These are phyloP conservation scores for Antheraea mylitta DNA, from an alignment of 1,140 invertebrate species.

Conservation along the genomic window DNA sequence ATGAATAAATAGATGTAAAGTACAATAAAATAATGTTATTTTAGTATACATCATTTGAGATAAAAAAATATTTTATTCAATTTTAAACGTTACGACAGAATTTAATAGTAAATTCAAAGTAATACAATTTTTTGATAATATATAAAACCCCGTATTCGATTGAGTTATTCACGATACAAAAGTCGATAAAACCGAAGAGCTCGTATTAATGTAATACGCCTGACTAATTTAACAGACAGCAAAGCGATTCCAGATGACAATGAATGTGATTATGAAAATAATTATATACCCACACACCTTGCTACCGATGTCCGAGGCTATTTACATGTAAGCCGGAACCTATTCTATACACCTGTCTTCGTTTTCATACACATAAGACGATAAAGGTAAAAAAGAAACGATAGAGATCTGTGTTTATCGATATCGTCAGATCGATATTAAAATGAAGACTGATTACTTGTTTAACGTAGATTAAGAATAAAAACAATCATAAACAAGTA, in stretches of 20 bases:
- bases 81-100: no score
- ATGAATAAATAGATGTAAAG: no score
- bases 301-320: constrained; percentile 28
- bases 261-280: constrained; percentile 33
- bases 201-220: constrained; percentile 32
- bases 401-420: neutral
- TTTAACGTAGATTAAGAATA: no score
- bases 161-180: neutral
- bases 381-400: neutral
- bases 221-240: constrained; percentile 47
- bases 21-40: no score
- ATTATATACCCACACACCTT: constrained; percentile 36
- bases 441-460: no score
- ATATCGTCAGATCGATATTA: neutral
- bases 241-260: constrained; percentile 47
- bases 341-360: neutral
- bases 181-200: constrained; percentile 41
- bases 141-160: neutral
- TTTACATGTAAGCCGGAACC: constrained; percentile 2
- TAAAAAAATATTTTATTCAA: no score
- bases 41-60: no score
- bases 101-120: no score
- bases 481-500: no score
- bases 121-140: no score
- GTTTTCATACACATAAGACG: neutral